Conservation (phyloP, 2,888 invertebrate species). For the Andrena haemorrhoa region DNA sequence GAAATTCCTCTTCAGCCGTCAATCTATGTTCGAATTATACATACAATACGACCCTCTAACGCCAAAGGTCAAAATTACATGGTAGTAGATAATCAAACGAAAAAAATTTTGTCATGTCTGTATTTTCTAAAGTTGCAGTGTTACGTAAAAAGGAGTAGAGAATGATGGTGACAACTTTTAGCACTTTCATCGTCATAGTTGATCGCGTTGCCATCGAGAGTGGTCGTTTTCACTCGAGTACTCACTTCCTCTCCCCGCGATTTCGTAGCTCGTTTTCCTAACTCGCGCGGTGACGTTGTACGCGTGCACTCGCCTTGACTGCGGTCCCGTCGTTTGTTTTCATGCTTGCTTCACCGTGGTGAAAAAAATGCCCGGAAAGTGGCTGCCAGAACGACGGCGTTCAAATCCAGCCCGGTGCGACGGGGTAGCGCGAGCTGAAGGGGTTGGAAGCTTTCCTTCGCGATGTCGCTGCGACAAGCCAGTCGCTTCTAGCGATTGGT, state of each 20-base stretch:
- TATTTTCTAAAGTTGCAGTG: too few species aligned
- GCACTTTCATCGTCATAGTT: neutral
- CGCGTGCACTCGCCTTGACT: slow-evolving; percentile 63
- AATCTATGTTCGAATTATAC: too few species aligned
- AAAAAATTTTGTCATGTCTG: too few species aligned
- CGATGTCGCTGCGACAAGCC: slow-evolving; percentile 34
- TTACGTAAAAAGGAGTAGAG: too few species aligned
- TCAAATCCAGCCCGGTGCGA: slow-evolving; percentile 29
- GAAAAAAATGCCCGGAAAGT: slow-evolving; percentile 65
- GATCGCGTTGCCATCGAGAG: neutral
- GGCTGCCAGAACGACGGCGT: slow-evolving; percentile 40
- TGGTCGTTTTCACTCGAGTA: neutral
- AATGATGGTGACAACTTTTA: too few species aligned
- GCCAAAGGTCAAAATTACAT: too few species aligned
- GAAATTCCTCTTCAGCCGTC: too few species aligned
- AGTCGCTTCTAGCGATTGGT: too few species aligned
- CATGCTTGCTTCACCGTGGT: slow-evolving; percentile 72
- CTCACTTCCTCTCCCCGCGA: slow-evolving; percentile 13
- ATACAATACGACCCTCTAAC: too few species aligned
- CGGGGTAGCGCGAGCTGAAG: slow-evolving; percentile 28
- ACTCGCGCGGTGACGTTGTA: slow-evolving; percentile 26
- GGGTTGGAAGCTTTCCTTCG: slow-evolving; percentile 31
- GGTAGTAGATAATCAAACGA: too few species aligned
- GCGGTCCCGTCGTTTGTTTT: slow-evolving; percentile 76
- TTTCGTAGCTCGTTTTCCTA: slow-evolving; percentile 40